phyloP scores from a whole-genome alignment of 2,113 vertebrate species.

The Coreoperca whiteheadi region DNA sequence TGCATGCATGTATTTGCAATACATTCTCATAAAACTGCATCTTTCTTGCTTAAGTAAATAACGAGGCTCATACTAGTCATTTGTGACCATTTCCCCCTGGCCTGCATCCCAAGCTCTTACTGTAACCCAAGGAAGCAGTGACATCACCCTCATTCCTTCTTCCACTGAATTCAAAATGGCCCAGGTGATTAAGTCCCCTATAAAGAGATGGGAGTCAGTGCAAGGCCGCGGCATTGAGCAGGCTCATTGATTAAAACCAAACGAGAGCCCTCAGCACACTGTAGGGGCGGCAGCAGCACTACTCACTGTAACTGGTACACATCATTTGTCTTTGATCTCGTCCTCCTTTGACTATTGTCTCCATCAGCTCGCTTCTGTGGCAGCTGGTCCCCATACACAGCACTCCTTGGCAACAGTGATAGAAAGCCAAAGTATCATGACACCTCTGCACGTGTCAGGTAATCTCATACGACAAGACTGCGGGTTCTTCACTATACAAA shows the following conservation, averaged over 20 bases:
- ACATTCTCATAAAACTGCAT: constrained; percentile 56
- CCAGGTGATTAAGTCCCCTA: constrained; percentile 79
- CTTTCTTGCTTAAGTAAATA: constrained; percentile 63
- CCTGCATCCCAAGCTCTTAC: constrained; percentile 75
- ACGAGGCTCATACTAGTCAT: constrained; percentile 59
- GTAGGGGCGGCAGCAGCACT: constrained; percentile 34
- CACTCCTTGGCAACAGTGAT: constrained; percentile 1
- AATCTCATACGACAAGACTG: constrained; percentile 10
- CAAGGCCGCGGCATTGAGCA: constrained; percentile 74
- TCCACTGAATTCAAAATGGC: constrained; percentile 71
- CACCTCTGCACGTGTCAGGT: not conserved
- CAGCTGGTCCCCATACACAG: constrained; percentile 44
- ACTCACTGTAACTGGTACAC: constrained; percentile 50
- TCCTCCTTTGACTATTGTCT: constrained; percentile 64
- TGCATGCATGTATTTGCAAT: constrained; percentile 67
- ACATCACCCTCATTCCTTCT: constrained; percentile 76
- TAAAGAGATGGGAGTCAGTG: constrained; percentile 72
- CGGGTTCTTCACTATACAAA: constrained; percentile 2
- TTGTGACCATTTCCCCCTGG: constrained; percentile 68
- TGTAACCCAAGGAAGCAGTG: constrained; percentile 76
- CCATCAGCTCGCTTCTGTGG: constrained; percentile 23
- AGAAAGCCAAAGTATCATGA: constrained; percentile 8
- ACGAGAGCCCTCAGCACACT: constrained; percentile 56
- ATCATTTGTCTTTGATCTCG: constrained; percentile 62
- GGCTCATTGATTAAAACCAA: constrained; percentile 80